These are phyloP conservation scores for Emydocephalus ijimae DNA, from an alignment of 2,113 vertebrate genomes.

Conservation along the genomic window DNA sequence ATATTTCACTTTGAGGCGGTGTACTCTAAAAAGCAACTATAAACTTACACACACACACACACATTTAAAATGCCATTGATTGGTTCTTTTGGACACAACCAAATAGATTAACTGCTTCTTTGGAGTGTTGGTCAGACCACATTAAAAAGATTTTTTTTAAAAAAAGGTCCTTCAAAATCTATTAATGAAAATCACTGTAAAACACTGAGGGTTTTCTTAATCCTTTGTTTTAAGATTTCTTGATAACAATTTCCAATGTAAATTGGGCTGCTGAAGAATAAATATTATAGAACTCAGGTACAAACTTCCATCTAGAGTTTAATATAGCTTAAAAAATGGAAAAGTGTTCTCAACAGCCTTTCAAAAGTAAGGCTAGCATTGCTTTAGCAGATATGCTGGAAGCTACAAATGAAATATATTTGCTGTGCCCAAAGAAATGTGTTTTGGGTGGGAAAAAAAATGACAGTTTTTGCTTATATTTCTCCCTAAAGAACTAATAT, in stretches of 20 bases:
- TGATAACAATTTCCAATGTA: constrained; percentile 5
- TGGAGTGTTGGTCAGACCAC: neutral
- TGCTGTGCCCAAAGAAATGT: neutral
- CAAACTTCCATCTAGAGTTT: neutral
- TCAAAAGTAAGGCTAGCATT: neutral
- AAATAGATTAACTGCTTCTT: neutral
- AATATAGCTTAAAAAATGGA: neutral
- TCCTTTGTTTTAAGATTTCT: neutral
- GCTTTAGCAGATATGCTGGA: constrained; percentile 1
- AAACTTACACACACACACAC: neutral
- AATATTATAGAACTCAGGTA: neutral
- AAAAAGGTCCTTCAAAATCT: constrained; percentile 1
- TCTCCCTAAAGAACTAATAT: neutral
- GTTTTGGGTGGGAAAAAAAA: neutral
- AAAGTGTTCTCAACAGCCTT: neutral
- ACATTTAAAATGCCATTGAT: neutral
- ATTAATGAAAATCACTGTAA: neutral
- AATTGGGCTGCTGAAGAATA: neutral
- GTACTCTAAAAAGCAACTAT: neutral
- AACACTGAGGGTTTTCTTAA: neutral
- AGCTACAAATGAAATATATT: constrained; percentile 12
- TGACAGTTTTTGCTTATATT: neutral
- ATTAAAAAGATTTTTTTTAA: constrained; percentile 1
- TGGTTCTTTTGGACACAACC: neutral
- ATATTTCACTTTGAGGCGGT: neutral